These are phyloP conservation scores for Orthosia gracilis DNA, from an alignment of 2,888 invertebrate genomes.

Conservation along the genomic window DNA sequence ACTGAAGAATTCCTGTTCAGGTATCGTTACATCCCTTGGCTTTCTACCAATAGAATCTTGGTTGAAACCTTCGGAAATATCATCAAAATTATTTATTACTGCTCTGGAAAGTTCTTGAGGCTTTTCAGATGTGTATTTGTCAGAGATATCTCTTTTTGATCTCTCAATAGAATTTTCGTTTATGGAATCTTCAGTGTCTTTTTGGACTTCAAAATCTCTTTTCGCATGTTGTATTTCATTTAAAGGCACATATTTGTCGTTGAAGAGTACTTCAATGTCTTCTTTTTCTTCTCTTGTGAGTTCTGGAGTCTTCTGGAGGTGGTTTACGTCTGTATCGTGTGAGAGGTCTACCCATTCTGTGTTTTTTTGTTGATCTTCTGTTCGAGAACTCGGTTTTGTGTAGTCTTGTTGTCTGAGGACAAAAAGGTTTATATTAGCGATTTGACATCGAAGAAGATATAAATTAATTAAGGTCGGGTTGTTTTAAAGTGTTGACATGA, in stretches of 20 bases:
- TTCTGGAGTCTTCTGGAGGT: conserved; percentile 71
- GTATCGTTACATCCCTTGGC: conserved; percentile 61
- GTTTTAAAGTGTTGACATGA: no score
- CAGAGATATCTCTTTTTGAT: conserved; percentile 11
- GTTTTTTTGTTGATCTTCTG: conserved; percentile 27
- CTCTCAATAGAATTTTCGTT: conserved; percentile 45
- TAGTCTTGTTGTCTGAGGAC: conserved; percentile 44
- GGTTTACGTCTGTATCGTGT: conserved; percentile 85
- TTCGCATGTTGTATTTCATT: conserved; percentile 63
- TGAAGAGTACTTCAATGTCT: conserved; percentile 77
- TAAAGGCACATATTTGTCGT: conserved; percentile 76
- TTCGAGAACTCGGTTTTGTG: neutral
- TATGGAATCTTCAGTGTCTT: conserved; percentile 18
- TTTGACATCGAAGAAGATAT: neutral
- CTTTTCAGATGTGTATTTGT: neutral
- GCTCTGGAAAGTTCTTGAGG: conserved; percentile 2
- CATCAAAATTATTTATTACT: neutral
- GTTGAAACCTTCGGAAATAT: neutral
- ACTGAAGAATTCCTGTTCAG: conserved; percentile 69
- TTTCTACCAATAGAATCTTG: conserved; percentile 40
- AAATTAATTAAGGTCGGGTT: neutral
- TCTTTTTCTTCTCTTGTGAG: conserved; percentile 74
- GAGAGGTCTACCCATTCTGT: conserved; percentile 81
- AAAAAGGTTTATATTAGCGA: conserved; percentile 19
- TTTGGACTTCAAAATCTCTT: neutral